Evolutionary conservation across 1,140 invertebrate genomes (phyloP), one percentile per base, ranked within the genome.

Genomic region (Saccostrea cuccullata): DNA sequence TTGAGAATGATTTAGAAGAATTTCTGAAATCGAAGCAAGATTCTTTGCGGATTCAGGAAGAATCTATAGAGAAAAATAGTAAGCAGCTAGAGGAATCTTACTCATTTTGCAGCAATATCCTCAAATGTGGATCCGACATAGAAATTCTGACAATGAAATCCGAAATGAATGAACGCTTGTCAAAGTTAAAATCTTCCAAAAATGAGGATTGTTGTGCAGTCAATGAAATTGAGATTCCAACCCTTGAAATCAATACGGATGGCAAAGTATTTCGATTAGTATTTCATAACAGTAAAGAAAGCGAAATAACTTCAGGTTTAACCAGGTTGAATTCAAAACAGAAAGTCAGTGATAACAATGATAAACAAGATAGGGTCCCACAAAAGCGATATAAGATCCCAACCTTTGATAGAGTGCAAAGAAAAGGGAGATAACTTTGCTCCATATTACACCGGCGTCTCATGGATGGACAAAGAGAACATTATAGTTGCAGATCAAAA

Each of bases 91-190:
- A 77, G 13, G 70, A 77, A 15, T 30, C 70, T 0, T 36, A 30
- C 30, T 77, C 23, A 2, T 15, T 77, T 77, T 77, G 70, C 26
- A 77, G 26, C 11, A 77, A 77, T 15, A 77, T 77, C 30, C 30
- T 77, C 9, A 77, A 26, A 77, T 77, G 70, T 17, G 70, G 70
- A 77, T 11, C 9, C 4, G 70, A 36, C 26, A 77, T 77, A 12
- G 70, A 77, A 11, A 36, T 77, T 77, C 70, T 77, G 30, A 4
- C 70, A 40, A 36, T 77, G 70, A 77, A 77, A 77, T 36, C 70
- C 4, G 70, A 77, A 40, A 77, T 77, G 26, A 77, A 30, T 15
- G 70, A 17, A 40, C 70, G 70, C 26, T 15, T 77, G 30, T 77
- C 70, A 36, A 77, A 77, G 26, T 77, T 77, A 4, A 23, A 77